Percentiles rank a stretch among this genome's conserved stretches.
Conservation (phyloP, 2,888 invertebrate species). For the Chaitophorus viminalis region DNA sequence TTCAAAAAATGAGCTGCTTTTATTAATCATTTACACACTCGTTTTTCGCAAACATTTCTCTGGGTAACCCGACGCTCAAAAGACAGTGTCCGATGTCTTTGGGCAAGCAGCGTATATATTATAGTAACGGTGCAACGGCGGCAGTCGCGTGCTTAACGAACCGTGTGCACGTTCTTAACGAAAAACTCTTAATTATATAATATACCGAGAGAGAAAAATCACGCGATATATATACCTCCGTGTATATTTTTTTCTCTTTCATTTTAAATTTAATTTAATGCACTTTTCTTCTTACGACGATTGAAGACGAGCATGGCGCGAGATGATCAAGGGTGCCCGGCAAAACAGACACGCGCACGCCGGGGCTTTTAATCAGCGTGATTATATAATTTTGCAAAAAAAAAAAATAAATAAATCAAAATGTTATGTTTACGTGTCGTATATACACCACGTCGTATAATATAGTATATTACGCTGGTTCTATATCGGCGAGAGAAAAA, state of each 20-base stretch:
- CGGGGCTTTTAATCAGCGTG: constrained; percentile 39
- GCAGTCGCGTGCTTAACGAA: constrained; percentile 49
- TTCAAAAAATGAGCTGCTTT: neutral
- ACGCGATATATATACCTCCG: no score
- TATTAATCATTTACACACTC: neutral
- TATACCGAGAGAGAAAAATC: constrained; percentile 14
- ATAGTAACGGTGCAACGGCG: neutral
- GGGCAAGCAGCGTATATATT: neutral
- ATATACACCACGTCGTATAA: no score
- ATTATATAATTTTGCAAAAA: neutral
- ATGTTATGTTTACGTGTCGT: no score
- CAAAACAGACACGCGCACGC: neutral
- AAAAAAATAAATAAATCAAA: neutral
- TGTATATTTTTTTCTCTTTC: neutral
- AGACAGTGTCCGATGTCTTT: constrained; percentile 51
- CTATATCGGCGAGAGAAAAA: neutral
- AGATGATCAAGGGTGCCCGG: constrained; percentile 55
- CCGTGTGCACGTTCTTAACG: constrained; percentile 29
- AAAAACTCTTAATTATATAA: constrained; percentile 49
- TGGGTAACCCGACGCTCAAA: constrained; percentile 46
- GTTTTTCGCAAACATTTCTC: neutral
- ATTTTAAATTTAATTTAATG: constrained; percentile 24
- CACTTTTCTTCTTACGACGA: neutral
- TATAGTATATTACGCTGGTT: neutral
- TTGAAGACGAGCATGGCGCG: constrained; percentile 1